Evolutionary conservation across 2,797 vertebrate species (phyloP).

Genomic region (Enoplosus armatus): DNA sequence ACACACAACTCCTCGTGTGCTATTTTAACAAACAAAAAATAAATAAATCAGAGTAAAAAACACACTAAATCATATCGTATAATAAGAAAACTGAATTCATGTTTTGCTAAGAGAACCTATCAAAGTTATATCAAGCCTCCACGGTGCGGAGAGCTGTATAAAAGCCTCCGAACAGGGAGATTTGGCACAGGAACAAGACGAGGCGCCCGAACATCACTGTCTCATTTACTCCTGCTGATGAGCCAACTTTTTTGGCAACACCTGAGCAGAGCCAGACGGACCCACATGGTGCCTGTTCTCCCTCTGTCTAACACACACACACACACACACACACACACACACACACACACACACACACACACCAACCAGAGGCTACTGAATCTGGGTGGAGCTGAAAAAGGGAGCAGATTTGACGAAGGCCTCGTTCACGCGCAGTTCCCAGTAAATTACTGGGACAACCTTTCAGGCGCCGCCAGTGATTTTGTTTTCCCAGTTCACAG

Average conservation of each 20-base stretch:
- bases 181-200: conserved; percentile 34
- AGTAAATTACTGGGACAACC: too few relatives aligned
- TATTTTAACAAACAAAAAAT: background rate
- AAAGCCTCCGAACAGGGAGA: background rate
- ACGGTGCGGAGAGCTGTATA: background rate
- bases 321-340: conserved; percentile 1
- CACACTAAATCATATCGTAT: background rate
- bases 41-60: background rate
- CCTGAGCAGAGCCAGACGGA: conserved; percentile 35
- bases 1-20: background rate
- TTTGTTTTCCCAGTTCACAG: too few relatives aligned
- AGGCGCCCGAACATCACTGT: conserved; percentile 29
- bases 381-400: conserved; percentile 14
- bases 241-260: conserved; percentile 44
- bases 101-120: background rate
- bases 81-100: background rate
- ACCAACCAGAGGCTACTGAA: background rate
- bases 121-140: background rate
- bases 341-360: background rate
- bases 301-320: background rate
- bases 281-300: conserved; percentile 4
- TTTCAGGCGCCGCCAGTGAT: too few relatives aligned
- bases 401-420: conserved; percentile 12
- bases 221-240: conserved; percentile 55
- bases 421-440: too few relatives aligned